A percentile compares a stretch with the other conserved stretches of the same genome.
Conservation (phyloP, 2,113 vertebrate genomes). For the Emydocephalus ijimae region DNA sequence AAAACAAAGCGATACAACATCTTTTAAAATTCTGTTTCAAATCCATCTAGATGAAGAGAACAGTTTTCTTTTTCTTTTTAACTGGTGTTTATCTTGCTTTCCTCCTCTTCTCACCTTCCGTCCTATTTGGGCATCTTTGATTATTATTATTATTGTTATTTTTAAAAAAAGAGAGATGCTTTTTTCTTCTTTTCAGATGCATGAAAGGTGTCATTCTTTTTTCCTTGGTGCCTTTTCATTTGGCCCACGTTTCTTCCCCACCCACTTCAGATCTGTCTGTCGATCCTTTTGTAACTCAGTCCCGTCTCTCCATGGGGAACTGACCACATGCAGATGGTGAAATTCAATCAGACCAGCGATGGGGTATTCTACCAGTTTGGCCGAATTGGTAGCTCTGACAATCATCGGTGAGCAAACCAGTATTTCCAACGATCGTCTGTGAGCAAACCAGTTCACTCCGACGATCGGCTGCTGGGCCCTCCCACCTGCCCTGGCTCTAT, state of each 20-base stretch:
- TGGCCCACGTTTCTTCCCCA: background rate
- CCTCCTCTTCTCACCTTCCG: background rate
- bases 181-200: background rate
- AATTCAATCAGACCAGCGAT: background rate
- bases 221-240: background rate
- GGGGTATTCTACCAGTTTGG: too few species aligned
- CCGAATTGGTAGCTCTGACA: too few species aligned
- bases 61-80: background rate
- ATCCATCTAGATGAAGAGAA: slow-evolving; percentile 4
- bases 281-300: background rate
- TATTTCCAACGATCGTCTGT: too few species aligned
- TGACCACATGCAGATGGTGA: slow-evolving; percentile 13
- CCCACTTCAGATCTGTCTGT: background rate
- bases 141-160: too few species aligned
- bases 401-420: too few species aligned
- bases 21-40: slow-evolving; percentile 25
- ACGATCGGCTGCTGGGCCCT: too few species aligned
- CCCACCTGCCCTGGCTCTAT: too few species aligned
- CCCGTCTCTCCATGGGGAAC: background rate
- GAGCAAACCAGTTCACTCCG: too few species aligned
- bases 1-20: slow-evolving; percentile 45
- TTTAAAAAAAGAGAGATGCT: background rate
- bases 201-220: background rate
- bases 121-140: background rate
- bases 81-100: slow-evolving; percentile 27